Percentiles rank a stretch among this genome's conserved stretches.
Conservation (phyloP, 1,140 invertebrate species). For the Drosophila busckii region DNA sequence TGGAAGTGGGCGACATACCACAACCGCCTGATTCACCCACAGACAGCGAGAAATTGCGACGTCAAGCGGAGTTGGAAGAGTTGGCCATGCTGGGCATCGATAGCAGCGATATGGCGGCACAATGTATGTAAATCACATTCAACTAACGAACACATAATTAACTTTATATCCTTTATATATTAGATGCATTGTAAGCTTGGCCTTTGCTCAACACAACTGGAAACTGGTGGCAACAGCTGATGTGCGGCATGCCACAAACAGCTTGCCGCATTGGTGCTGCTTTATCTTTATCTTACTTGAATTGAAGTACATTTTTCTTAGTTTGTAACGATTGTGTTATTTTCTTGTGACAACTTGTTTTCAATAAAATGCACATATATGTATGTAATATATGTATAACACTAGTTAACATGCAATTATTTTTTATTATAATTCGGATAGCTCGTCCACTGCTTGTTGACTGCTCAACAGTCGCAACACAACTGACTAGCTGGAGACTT, state of each 20-base stretch:
- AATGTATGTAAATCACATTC: conserved; percentile 71
- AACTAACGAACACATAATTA: conserved; percentile 3
- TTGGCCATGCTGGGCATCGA: conserved; percentile 85
- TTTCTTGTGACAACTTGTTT: conserved; percentile 52
- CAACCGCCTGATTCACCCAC: conserved; percentile 55
- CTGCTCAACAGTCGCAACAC: too few species aligned
- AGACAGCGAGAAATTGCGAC: conserved; percentile 69
- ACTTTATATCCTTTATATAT: conserved; percentile 24
- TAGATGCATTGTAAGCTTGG: conserved; percentile 56
- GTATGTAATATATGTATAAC: conserved; percentile 68
- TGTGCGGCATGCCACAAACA: conserved; percentile 2
- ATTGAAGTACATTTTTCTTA: conserved; percentile 37
- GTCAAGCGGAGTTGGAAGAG: conserved; percentile 82
- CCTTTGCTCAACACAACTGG: conserved; percentile 2
- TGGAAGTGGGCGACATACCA: conserved; percentile 56
- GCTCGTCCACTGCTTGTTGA: too few species aligned
- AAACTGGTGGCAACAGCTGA: conserved; percentile 2
- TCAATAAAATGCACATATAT: conserved; percentile 73
- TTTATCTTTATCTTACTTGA: conserved; percentile 20
- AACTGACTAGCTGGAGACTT: too few species aligned
- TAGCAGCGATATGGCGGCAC: conserved; percentile 84
- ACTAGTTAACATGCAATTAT: conserved; percentile 9
- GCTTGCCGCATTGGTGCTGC: neutral
- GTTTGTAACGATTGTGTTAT: conserved; percentile 43
- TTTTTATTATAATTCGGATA: conserved; percentile 23